These are phyloP conservation scores for Venustaconcha ellipsiformis DNA, from an alignment of 1,140 invertebrate genomes.

Conservation along the genomic window DNA sequence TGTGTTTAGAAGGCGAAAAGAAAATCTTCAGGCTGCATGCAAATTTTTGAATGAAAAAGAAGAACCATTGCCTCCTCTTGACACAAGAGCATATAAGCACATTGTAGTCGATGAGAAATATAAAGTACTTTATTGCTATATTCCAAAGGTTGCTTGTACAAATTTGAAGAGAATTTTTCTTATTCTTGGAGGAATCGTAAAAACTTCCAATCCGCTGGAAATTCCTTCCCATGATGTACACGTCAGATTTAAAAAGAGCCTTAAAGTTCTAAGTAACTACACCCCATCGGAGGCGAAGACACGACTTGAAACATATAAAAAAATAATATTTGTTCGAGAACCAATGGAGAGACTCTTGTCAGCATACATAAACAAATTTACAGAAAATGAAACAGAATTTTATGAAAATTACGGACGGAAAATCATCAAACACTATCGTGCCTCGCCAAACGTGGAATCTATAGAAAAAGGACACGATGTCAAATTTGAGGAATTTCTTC, in stretches of 20 bases:
- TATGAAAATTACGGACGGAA: too few species aligned
- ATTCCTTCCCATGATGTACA: slow-evolving; percentile 39
- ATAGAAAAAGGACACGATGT: too few species aligned
- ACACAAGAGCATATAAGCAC: too few species aligned
- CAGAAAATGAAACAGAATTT: slow-evolving; percentile 69
- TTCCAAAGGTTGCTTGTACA: slow-evolving; percentile 93
- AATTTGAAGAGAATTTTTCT: slow-evolving; percentile 94
- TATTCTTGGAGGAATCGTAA: slow-evolving; percentile 76
- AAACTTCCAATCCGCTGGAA: slow-evolving; percentile 32
- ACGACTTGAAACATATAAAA: slow-evolving; percentile 77
- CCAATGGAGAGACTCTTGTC: slow-evolving; percentile 92
- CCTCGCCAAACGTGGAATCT: too few species aligned
- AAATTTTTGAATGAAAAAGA: too few species aligned
- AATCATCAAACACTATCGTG: too few species aligned
- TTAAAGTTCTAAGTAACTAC: slow-evolving; percentile 70
- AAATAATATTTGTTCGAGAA: slow-evolving; percentile 89
- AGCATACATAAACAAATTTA: slow-evolving; percentile 90
- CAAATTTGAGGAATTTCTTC: too few species aligned
- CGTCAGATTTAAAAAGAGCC: slow-evolving; percentile 23
- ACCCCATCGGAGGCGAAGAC: slow-evolving; percentile 71
- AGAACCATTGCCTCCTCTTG: too few species aligned
- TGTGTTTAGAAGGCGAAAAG: too few species aligned
- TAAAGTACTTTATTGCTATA: slow-evolving; percentile 89
- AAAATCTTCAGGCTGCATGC: too few species aligned
- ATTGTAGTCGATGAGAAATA: slow-evolving; percentile 71